Percentiles rank a stretch among this genome's conserved stretches.
Evolutionary conservation across 2,797 vertebrate species (phyloP).

Genomic region (Hydrophis major): DNA sequence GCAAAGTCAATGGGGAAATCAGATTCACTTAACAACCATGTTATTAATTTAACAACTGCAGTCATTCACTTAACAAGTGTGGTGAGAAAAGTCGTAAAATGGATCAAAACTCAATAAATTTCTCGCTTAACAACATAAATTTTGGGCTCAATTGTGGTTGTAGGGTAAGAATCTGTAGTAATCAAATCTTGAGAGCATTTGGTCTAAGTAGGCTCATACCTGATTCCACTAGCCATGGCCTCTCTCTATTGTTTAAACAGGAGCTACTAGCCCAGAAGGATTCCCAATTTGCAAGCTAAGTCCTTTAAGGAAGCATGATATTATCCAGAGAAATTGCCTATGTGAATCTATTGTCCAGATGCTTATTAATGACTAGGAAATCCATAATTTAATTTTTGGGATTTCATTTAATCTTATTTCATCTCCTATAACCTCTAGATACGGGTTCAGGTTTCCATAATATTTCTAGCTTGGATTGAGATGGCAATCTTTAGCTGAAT

Average conservation of each 20-base stretch:
- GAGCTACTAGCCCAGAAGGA: background rate
- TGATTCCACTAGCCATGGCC: background rate
- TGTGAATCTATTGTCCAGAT: background rate
- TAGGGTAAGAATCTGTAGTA: background rate
- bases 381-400: background rate
- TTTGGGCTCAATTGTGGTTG: background rate
- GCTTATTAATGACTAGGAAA: background rate
- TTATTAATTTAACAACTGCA: no score
- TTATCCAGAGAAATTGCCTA: background rate
- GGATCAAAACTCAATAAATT: no score
- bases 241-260: background rate
- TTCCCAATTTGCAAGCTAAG: background rate
- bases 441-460: background rate
- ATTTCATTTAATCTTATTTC: background rate
- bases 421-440: background rate
- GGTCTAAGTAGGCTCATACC: background rate
- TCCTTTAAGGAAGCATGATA: background rate
- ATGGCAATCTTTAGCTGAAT: background rate
- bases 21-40: no score
- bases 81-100: no score
- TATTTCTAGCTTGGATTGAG: background rate
- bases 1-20: no score
- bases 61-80: no score
- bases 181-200: background rate
- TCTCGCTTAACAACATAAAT: no score